These are phyloP conservation scores for Harpegnathos saltator DNA, from an alignment of 1,140 invertebrate species.

Conservation along the genomic window DNA sequence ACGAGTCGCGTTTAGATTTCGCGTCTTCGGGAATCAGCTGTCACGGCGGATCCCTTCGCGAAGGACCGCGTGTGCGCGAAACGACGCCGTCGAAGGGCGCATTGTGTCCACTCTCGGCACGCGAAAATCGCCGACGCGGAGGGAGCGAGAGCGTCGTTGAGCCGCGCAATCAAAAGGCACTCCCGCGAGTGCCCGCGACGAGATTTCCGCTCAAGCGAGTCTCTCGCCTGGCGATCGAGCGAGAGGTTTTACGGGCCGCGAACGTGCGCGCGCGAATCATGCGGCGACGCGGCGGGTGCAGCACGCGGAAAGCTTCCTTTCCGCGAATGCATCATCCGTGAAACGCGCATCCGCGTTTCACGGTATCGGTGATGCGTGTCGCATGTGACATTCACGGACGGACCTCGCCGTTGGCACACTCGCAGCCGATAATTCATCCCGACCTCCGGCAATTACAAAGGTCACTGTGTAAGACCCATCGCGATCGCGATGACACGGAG, in stretches of 20 bases:
- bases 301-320: not conserved
- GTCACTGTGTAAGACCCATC: constrained; percentile 7
- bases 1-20: not conserved
- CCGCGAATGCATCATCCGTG: not conserved
- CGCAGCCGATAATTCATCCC: constrained; percentile 47
- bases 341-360: not conserved
- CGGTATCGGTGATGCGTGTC: constrained; percentile 18
- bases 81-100: not conserved
- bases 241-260: not conserved
- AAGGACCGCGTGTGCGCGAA: not conserved
- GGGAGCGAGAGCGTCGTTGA: not conserved
- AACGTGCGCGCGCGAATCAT: not conserved
- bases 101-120: not conserved
- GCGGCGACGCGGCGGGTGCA: not conserved
- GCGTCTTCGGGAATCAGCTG: not conserved
- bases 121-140: not conserved
- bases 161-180: constrained; percentile 1
- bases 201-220: no score
- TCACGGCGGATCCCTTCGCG: not conserved
- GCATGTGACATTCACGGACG: constrained; percentile 33
- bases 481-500: constrained; percentile 10
- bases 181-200: no score
- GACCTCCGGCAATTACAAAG: constrained; percentile 57
- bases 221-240: not conserved
- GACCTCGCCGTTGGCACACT: not conserved